phyloP scores from a whole-genome alignment of 2,113 vertebrate species.

The Daphoenositta chrysoptera region DNA sequence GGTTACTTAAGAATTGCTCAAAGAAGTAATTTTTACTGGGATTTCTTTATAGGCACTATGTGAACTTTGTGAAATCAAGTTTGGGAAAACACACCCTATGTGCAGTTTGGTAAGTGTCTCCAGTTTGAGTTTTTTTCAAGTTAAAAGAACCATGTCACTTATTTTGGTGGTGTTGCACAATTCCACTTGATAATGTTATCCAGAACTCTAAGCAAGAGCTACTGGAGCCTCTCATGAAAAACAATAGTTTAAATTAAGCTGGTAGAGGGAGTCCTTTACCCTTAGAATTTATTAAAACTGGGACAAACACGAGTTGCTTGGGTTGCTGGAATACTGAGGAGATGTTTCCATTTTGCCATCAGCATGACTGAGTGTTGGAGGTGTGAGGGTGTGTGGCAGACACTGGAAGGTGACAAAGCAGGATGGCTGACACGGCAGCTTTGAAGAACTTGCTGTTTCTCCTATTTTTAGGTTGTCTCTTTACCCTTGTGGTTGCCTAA shows the following conservation, averaged over 20 bases:
- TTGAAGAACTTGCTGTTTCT: not conserved
- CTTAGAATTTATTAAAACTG: not conserved
- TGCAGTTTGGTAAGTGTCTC: conserved; percentile 90
- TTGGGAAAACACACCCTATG: conserved; percentile 93
- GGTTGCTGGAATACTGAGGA: not conserved
- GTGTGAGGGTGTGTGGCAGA: not conserved
- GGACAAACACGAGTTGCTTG: not conserved
- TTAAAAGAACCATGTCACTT: not conserved
- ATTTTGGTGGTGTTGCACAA: rapidly evolving
- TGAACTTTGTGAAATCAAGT: conserved; percentile 98
- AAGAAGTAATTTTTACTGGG: not conserved
- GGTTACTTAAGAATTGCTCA: not conserved
- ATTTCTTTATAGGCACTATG: conserved; percentile 85
- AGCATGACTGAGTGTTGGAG: not conserved
- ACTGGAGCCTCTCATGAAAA: not conserved
- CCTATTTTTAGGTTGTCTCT: conserved; percentile 77
- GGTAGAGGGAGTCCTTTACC: not conserved
- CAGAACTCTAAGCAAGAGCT: not conserved
- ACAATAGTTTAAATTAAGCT: not conserved
- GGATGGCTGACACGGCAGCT: not conserved
- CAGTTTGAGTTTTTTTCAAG: not conserved
- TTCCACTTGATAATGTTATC: not conserved
- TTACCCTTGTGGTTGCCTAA: conserved; percentile 93
- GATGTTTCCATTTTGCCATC: not conserved
- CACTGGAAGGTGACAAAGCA: not conserved